These are phyloP conservation scores for Artemisiospiza belli DNA, from an alignment of 2,113 vertebrate genomes.

Conservation along the genomic window DNA sequence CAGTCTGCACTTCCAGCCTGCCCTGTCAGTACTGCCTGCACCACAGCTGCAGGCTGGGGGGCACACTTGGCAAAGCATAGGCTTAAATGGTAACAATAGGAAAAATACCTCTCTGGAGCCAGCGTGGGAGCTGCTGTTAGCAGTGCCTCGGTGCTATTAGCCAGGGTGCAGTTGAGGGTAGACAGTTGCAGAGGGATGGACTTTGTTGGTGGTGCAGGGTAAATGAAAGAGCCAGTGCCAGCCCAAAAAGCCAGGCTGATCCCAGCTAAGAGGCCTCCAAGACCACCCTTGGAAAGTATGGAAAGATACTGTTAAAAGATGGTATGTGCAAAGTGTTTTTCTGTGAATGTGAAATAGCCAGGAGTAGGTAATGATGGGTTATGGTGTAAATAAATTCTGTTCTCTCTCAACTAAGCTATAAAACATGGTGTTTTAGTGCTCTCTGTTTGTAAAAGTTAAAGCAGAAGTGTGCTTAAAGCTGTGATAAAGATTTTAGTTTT, in stretches of 20 bases:
- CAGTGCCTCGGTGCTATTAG: constrained; percentile 18
- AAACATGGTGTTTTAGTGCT: not conserved
- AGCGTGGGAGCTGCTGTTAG: not conserved
- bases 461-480: not conserved
- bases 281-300: constrained; percentile 74
- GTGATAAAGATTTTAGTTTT: not conserved
- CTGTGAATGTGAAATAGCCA: fast-evolving
- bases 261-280: constrained; percentile 77
- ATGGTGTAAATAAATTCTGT: fast-evolving
- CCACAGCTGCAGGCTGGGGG: not conserved
- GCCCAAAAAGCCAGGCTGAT: constrained; percentile 78
- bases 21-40: not conserved
- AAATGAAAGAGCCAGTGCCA: constrained; percentile 78
- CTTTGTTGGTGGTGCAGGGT: constrained; percentile 73
- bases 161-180: constrained; percentile 63
- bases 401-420: not conserved
- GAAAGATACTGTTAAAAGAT: not conserved
- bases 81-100: fast-evolving
- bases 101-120: constrained; percentile 61
- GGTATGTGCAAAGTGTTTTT: not conserved
- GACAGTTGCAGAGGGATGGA: constrained; percentile 73
- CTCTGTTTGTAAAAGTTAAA: not conserved
- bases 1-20: not conserved
- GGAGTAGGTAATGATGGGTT: not conserved
- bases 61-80: fast-evolving